phyloP scores from a whole-genome alignment of 2,888 invertebrate genomes.

The Litoditis marina region DNA sequence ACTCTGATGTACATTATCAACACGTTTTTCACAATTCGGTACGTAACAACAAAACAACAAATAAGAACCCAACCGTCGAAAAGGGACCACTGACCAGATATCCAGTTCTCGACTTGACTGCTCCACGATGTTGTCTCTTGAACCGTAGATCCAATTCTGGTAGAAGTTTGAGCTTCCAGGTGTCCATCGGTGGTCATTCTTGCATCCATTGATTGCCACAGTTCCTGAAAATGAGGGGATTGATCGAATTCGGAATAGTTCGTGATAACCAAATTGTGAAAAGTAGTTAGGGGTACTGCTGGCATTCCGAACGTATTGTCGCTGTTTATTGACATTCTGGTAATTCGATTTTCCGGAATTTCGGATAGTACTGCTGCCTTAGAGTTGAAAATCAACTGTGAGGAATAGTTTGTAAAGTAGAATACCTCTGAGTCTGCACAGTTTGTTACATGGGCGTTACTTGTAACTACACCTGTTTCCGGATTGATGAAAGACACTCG shows the following conservation, averaged over 20 bases:
- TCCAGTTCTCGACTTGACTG: not conserved
- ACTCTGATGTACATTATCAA: not conserved
- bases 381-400: too few species aligned
- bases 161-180: not conserved
- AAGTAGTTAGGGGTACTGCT: not conserved
- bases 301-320: too few species aligned
- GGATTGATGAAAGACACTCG: slow-evolving; percentile 3
- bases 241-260: not conserved
- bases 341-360: too few species aligned
- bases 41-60: not conserved
- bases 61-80: not conserved
- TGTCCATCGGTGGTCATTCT: too few species aligned
- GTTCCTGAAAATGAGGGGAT: not conserved
- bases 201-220: too few species aligned
- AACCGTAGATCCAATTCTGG: not conserved
- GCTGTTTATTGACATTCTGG: too few species aligned
- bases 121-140: not conserved
- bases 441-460: too few species aligned
- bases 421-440: too few species aligned
- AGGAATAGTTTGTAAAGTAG: too few species aligned
- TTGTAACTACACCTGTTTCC: not conserved
- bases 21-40: not conserved
- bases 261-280: slow-evolving; percentile 4
- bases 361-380: too few species aligned
- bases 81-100: not conserved